Conservation (phyloP, 2,888 invertebrate genomes). For the Didymodactylos carnosus region DNA sequence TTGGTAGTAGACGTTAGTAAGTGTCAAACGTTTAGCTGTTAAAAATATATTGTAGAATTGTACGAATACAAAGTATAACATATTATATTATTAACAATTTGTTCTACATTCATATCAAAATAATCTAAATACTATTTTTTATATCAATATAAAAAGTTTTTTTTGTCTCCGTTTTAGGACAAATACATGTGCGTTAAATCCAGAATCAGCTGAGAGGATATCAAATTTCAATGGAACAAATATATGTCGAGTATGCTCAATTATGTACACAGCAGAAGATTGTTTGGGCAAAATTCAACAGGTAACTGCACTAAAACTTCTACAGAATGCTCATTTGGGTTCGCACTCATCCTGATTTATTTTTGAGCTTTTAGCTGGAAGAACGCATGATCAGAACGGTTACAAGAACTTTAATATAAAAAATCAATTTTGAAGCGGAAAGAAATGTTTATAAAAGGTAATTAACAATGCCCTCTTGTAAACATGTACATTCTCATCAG, state of each 20-base stretch:
- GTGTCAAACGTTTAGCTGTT: no score
- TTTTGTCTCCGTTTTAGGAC: background rate
- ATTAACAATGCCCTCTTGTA: background rate
- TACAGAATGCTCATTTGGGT: constrained; percentile 23
- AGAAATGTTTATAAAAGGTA: constrained; percentile 2
- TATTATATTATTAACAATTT: no score
- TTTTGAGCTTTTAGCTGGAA: constrained; percentile 40
- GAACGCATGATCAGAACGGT: constrained; percentile 76
- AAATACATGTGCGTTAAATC: background rate
- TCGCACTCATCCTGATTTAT: no score
- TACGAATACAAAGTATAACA: no score
- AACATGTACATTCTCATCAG: no score
- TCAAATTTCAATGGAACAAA: constrained; percentile 43
- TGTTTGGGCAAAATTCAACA: constrained; percentile 92
- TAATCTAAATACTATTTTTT: no score
- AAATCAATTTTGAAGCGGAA: background rate
- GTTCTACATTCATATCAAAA: no score
- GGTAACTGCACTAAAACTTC: no score
- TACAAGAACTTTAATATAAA: constrained; percentile 56
- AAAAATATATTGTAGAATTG: background rate
- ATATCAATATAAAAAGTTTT: no score
- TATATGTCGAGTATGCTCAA: constrained; percentile 50
- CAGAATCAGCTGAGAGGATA: constrained; percentile 6
- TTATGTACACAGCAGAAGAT: constrained; percentile 88
- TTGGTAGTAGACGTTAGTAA: no score